Percentiles rank a stretch among this genome's conserved stretches.
Evolutionary conservation across 2,888 invertebrate species (phyloP).

Genomic region (Drosophila pseudotakahashii): DNA sequence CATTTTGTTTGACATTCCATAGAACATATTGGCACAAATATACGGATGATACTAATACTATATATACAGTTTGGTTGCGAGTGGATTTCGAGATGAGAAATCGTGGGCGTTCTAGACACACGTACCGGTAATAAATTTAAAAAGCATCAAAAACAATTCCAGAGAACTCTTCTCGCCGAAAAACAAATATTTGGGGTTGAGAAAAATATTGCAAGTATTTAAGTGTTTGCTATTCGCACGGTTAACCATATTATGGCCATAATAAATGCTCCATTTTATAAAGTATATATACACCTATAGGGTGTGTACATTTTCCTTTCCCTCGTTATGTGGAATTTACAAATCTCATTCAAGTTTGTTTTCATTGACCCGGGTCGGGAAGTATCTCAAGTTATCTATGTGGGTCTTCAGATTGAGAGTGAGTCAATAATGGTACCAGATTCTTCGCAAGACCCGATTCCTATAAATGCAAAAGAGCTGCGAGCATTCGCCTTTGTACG

Average conservation of each 20-base stretch:
- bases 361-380: conserved; percentile 26
- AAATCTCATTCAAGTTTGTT: conserved; percentile 16
- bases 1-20: conserved; percentile 69
- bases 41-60: neutral
- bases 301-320: neutral
- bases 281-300: too few relatives aligned
- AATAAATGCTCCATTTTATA: conserved; percentile 1
- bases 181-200: neutral
- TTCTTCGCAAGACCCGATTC: conserved; percentile 11
- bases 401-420: conserved; percentile 16
- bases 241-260: conserved; percentile 1
- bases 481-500: conserved; percentile 55
- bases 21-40: conserved; percentile 18
- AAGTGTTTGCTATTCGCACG: conserved; percentile 3
- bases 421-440: conserved; percentile 30
- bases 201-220: neutral
- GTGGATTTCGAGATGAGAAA: conserved; percentile 33
- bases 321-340: neutral
- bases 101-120: conserved; percentile 64
- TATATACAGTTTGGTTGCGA: conserved; percentile 5
- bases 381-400: conserved; percentile 18
- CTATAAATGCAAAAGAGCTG: conserved; percentile 57
- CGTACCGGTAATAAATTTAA: conserved; percentile 50
- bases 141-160: conserved; percentile 28
- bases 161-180: conserved; percentile 8